Conservation (phyloP, 2,113 vertebrate genomes). For the Osmerus eperlanus region DNA sequence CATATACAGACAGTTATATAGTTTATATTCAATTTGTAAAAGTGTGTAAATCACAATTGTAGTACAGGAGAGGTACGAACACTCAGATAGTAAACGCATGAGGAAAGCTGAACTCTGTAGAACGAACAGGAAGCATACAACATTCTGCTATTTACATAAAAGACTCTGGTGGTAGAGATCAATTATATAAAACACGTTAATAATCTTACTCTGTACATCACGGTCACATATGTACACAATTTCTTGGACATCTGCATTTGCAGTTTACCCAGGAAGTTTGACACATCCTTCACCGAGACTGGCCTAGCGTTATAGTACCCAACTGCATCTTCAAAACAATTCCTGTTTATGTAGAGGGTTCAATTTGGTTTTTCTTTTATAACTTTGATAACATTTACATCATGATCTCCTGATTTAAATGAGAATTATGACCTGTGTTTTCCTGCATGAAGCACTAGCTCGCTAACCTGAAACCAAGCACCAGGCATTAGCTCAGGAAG, state of each 20-base stretch:
- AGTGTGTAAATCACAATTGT: slow-evolving; percentile 46
- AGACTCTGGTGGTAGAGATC: neutral
- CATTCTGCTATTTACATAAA: slow-evolving; percentile 39
- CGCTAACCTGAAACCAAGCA: too few species aligned
- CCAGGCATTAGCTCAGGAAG: too few species aligned
- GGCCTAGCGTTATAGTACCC: too few species aligned
- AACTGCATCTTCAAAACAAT: too few species aligned
- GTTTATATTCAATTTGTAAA: slow-evolving; percentile 36
- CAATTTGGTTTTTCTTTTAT: too few species aligned
- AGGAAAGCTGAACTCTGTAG: slow-evolving; percentile 39
- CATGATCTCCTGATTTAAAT: too few species aligned
- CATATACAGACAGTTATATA: slow-evolving; percentile 40
- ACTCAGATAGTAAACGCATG: slow-evolving; percentile 55
- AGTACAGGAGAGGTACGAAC: slow-evolving; percentile 58
- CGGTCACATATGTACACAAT: neutral
- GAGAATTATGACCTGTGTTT: too few species aligned
- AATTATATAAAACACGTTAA: slow-evolving; percentile 4
- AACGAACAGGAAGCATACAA: slow-evolving; percentile 35
- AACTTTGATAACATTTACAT: too few species aligned
- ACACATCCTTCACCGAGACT: too few species aligned
- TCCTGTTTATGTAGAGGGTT: too few species aligned
- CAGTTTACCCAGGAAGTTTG: too few species aligned
- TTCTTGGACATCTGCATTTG: neutral
- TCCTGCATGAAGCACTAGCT: too few species aligned
- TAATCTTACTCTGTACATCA: neutral